Evolutionary conservation across 2,797 vertebrate species (phyloP).

Genomic region (Xiphophorus birchmanni): DNA sequence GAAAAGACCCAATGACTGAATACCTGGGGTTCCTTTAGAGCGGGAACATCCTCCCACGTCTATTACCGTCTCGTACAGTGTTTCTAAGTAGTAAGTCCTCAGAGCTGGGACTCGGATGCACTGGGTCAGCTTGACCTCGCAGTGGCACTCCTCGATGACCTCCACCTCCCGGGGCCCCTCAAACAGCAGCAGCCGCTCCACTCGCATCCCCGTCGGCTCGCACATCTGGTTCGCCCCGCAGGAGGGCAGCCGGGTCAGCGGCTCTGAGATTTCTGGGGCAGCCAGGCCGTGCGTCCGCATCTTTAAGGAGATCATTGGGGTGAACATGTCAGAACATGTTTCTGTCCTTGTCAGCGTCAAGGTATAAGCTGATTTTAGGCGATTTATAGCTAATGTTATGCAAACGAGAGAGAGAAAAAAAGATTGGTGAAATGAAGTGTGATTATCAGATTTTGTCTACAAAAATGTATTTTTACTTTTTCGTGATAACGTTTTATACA

Average conservation of each 20-base stretch:
- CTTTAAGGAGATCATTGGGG: slow-evolving; percentile 21
- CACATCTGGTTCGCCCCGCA: slow-evolving; percentile 76
- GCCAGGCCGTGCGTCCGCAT: slow-evolving; percentile 34
- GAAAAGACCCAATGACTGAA: background rate
- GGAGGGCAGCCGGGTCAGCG: slow-evolving; percentile 52
- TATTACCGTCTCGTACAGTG: slow-evolving; percentile 79
- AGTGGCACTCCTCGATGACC: slow-evolving; percentile 81
- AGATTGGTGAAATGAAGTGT: background rate
- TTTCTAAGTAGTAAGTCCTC: slow-evolving; percentile 82
- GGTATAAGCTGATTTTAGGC: background rate
- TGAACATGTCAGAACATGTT: slow-evolving; percentile 11
- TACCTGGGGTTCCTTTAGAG: slow-evolving; percentile 67
- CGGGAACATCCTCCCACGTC: slow-evolving; percentile 82
- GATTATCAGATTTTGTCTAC: background rate
- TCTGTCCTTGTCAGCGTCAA: background rate
- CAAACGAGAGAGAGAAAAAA: background rate
- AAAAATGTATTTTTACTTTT: background rate
- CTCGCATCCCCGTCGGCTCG: slow-evolving; percentile 67
- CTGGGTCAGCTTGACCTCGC: slow-evolving; percentile 66
- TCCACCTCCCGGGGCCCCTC: slow-evolving; percentile 79
- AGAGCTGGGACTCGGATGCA: slow-evolving; percentile 79
- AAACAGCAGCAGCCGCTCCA: slow-evolving; percentile 77
- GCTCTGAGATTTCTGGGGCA: background rate
- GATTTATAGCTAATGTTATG: background rate
- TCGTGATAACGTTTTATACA: background rate